Conservation (phyloP, 2,888 invertebrate genomes). For the Cacoxenus indagator region DNA sequence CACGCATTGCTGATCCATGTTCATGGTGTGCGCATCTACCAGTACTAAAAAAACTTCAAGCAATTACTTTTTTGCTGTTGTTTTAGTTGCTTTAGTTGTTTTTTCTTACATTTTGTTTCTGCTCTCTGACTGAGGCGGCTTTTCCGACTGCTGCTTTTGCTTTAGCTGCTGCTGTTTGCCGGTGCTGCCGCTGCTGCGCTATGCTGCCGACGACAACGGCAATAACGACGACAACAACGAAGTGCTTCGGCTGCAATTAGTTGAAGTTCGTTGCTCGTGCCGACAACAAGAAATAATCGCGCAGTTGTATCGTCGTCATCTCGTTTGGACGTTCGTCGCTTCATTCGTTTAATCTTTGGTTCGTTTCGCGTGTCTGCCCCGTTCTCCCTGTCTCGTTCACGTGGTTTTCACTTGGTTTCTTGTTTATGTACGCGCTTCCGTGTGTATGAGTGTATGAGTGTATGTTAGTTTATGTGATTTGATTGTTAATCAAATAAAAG, state of each 20-base stretch:
- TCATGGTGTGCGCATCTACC: too few species aligned
- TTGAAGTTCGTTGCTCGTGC: constrained; percentile 59
- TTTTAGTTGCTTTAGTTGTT: too few species aligned
- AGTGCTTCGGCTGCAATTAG: constrained; percentile 46
- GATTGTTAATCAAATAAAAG: neutral
- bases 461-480: neutral
- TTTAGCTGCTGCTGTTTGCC: neutral
- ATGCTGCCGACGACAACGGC: neutral
- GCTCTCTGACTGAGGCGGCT: too few species aligned
- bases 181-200: neutral
- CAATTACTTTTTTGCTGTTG: too few species aligned
- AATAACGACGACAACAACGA: constrained; percentile 1
- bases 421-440: constrained; percentile 25
- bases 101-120: too few species aligned
- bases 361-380: neutral
- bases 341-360: neutral
- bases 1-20: too few species aligned
- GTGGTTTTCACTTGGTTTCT: constrained; percentile 39
- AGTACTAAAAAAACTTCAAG: too few species aligned
- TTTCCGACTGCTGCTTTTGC: neutral
- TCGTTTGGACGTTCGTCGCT: neutral
- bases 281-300: constrained; percentile 49
- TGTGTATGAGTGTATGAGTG: constrained; percentile 19
- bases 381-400: constrained; percentile 16
- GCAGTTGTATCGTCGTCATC: neutral